Conservation (phyloP, 2,888 invertebrate species). For the Dryobota labecula region DNA sequence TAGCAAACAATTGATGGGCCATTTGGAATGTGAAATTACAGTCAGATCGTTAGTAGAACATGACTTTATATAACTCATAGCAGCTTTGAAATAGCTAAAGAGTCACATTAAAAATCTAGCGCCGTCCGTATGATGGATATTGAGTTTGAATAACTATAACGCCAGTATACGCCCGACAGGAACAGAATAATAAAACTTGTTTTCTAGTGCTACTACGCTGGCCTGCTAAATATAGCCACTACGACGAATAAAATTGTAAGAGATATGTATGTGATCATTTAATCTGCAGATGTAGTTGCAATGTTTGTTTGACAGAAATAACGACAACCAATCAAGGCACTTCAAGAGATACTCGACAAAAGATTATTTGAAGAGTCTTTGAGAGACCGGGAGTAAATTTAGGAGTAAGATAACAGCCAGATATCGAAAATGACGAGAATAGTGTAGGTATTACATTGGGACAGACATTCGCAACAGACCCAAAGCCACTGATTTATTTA, state of each 20-base stretch:
- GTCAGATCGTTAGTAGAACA: background rate
- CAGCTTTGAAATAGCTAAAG: background rate
- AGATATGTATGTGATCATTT: constrained; percentile 6
- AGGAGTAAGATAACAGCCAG: constrained; percentile 11
- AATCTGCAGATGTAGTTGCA: background rate
- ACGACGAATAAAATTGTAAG: constrained; percentile 13
- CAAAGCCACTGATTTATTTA: too few species aligned
- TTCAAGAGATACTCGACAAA: constrained; percentile 25
- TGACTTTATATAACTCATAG: background rate
- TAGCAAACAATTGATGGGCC: constrained; percentile 33
- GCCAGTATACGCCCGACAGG: background rate
- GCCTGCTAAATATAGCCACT: constrained; percentile 12
- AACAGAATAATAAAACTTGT: constrained; percentile 27
- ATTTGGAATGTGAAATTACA: constrained; percentile 20
- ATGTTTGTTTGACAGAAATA: background rate
- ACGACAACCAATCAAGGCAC: background rate
- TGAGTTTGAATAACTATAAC: constrained; percentile 3
- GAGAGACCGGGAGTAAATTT: background rate
- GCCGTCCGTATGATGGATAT: constrained; percentile 6
- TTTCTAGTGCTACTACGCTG: background rate
- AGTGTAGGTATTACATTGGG: background rate
- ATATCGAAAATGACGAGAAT: background rate
- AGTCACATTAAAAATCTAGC: background rate
- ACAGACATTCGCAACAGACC: too few species aligned
- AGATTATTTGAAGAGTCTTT: constrained; percentile 28